Conservation (phyloP, 1,140 invertebrate species). For the Penaeus vannamei region DNA sequence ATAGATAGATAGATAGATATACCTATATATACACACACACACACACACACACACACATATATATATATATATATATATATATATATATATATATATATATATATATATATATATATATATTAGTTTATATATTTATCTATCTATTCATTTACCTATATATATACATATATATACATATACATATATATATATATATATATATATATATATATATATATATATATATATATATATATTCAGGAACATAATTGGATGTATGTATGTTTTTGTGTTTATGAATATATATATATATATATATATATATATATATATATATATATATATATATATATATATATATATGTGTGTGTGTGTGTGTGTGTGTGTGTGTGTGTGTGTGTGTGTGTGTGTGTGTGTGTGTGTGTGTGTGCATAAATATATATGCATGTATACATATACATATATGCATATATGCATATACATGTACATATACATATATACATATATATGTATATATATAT, state of each 20-base stretch:
- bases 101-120: not conserved
- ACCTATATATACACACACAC: not conserved
- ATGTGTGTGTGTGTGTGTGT: not conserved
- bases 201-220: no score
- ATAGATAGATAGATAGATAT: no score
- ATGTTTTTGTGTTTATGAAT: not conserved
- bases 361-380: not conserved
- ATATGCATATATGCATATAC: slow-evolving; percentile 3
- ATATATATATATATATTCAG: no score
- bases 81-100: not conserved
- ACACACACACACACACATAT: not conserved
- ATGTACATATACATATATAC: not conserved
- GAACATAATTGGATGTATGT: not conserved
- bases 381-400: not conserved
- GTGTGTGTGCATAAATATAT: not conserved
- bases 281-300: slow-evolving; percentile 4
- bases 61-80: not conserved
- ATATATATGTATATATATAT: slow-evolving; percentile 19
- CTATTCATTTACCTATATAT: no score
- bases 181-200: no score
- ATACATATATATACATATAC: no score
- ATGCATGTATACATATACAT: slow-evolving; percentile 7
- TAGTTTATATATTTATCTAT: no score
- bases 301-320: not conserved
- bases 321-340: slow-evolving; percentile 24